phyloP scores from a whole-genome alignment of 1,140 invertebrate species.

The Eciton burchellii region DNA sequence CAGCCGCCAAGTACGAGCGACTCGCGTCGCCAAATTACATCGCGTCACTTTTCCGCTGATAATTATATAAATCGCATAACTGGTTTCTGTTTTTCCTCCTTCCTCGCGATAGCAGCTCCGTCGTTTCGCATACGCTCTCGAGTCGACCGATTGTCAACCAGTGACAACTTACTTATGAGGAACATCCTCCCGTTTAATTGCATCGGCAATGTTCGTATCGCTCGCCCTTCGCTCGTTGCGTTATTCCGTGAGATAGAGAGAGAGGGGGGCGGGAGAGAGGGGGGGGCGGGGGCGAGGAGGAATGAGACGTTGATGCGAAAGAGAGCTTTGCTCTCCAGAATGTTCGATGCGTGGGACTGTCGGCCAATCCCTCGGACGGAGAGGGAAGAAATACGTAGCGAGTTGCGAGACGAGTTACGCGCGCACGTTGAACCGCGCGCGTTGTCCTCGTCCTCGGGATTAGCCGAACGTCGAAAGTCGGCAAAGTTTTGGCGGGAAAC shows the following conservation, averaged over 20 bases:
- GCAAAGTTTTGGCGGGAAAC: constrained; percentile 60
- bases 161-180: no score
- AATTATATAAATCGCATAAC: constrained; percentile 28
- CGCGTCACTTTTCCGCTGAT: constrained; percentile 54
- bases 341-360: neutral
- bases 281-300: no score
- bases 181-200: no score
- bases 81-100: neutral
- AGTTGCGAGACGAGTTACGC: neutral
- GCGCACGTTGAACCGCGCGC: neutral
- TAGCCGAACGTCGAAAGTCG: neutral
- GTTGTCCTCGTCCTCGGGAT: neutral
- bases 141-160: no score
- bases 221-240: no score
- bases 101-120: neutral
- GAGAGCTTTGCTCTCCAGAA: no score
- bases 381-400: neutral
- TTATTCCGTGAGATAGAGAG: no score
- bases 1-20: neutral
- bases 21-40: constrained; percentile 39
- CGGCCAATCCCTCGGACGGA: neutral
- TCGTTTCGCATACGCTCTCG: no score
- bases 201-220: no score
- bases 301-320: no score
- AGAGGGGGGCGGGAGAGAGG: no score